Evolutionary conservation across 2,113 vertebrate species (phyloP), one percentile per base, ranked within the genome.

Genomic region (Oryzias javanicus): DNA sequence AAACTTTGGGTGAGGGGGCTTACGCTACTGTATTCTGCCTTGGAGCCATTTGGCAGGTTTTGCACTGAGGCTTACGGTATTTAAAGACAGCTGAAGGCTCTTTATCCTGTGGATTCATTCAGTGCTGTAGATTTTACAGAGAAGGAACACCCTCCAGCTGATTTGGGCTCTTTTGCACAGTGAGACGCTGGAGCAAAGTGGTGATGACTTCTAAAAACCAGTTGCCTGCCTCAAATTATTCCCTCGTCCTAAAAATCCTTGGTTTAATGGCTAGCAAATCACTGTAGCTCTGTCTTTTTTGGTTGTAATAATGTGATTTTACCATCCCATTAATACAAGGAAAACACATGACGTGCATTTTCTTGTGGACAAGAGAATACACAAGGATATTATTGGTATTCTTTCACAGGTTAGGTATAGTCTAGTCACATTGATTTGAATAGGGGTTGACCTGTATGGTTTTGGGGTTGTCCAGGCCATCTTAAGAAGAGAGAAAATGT

Each of bases 101-200:
- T 59, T 70, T 58, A 52, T 75, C 64, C 60, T 14, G 41, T 42
- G 50, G 67, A 75, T 77, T 72, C 55, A 49, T 60, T 74, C 57
- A 61, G 40, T 60, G 58, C 51, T 55, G 42, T 70, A 44, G 67
- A 66, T 51, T 60, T 35, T 42, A 3, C 15, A 52, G 55, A 54
- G 49, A 75, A 54, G 16, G 64, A 65, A 41, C n/a, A 49, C 57
- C 50, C 72, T 70, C 46, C 64, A 76, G 70, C 67, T 74, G 47
- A 63, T 78, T 15, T 6, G n/a, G 52, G 27, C 24, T 45, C 68
- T 78, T 46, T 42, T 64, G 52, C 4, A 1, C 16, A 29, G 49
- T 24, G 49, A 70, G 20, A 17, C 45, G 35, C 61, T 64, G 40
- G 48, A 67, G 20, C 51, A 68, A 29, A 55, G 42, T 27, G 42